A percentile compares a stretch with the other conserved stretches of the same genome.
Conservation (phyloP, 2,113 vertebrate genomes). For the Jaculus jaculus region DNA sequence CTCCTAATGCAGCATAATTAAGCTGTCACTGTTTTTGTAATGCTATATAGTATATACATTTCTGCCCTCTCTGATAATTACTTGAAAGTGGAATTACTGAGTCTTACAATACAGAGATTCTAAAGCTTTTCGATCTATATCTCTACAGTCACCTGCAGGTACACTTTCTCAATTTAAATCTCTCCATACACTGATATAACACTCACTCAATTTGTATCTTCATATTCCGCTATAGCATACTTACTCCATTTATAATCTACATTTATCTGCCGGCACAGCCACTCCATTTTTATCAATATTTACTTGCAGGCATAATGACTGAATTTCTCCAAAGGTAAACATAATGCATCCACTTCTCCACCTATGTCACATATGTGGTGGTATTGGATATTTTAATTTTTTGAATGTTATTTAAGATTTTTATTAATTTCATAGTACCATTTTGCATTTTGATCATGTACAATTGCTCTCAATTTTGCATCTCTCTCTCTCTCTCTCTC, state of each 20-base stretch:
- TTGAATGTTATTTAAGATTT: background rate
- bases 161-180: background rate
- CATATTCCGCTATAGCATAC: background rate
- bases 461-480: background rate
- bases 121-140: background rate
- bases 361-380: accelerated
- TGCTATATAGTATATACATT: background rate
- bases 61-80: background rate
- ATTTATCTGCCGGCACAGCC: background rate
- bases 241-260: background rate
- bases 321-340: background rate
- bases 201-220: background rate
- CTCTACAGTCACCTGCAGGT: background rate
- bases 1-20: background rate
- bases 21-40: background rate
- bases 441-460: background rate
- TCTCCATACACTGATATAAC: no score
- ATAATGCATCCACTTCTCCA: background rate
- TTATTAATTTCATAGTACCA: background rate
- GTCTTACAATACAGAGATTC: background rate
- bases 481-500: no score
- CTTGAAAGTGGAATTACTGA: background rate
- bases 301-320: background rate
- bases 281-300: background rate
- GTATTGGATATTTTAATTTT: background rate